Evolutionary conservation across 1,140 invertebrate genomes (phyloP).

Genomic region (Oreohelix idahoensis): DNA sequence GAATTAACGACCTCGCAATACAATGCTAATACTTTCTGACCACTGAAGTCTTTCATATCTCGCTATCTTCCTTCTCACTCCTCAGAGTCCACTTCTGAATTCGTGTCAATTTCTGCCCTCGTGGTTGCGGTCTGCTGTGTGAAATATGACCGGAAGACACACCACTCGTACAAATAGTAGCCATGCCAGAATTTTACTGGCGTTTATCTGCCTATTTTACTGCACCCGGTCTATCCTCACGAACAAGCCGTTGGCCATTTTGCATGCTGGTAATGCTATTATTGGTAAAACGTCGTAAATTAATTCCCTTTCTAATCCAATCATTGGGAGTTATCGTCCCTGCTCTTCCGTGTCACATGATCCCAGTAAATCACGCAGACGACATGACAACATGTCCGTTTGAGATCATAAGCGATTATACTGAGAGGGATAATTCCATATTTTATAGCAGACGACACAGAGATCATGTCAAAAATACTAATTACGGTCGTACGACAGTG

Average conservation of each 20-base stretch:
- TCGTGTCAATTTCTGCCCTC: neutral
- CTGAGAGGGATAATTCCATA: constrained; percentile 22
- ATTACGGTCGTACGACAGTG: neutral
- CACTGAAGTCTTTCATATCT: too few relatives aligned
- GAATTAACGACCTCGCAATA: too few relatives aligned
- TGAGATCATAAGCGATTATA: neutral
- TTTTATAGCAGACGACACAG: constrained; percentile 1
- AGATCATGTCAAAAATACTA: constrained; percentile 2
- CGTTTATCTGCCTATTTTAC: neutral
- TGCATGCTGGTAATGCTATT: constrained; percentile 6
- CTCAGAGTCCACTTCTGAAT: neutral
- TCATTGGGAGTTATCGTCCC: constrained; percentile 24
- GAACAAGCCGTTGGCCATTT: neutral
- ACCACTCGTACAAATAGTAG: neutral
- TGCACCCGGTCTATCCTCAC: neutral
- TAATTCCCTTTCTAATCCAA: constrained; percentile 30
- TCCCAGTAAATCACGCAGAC: constrained; percentile 22
- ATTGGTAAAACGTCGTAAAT: constrained; percentile 16
- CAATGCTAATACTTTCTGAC: too few relatives aligned
- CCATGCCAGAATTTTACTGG: neutral
- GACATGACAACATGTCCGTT: constrained; percentile 23
- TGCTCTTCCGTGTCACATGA: constrained; percentile 30
- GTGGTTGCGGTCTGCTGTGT: neutral
- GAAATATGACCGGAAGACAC: neutral
- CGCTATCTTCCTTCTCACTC: too few relatives aligned